Conservation (phyloP, 2,888 invertebrate genomes). For the Polietes domitor region DNA sequence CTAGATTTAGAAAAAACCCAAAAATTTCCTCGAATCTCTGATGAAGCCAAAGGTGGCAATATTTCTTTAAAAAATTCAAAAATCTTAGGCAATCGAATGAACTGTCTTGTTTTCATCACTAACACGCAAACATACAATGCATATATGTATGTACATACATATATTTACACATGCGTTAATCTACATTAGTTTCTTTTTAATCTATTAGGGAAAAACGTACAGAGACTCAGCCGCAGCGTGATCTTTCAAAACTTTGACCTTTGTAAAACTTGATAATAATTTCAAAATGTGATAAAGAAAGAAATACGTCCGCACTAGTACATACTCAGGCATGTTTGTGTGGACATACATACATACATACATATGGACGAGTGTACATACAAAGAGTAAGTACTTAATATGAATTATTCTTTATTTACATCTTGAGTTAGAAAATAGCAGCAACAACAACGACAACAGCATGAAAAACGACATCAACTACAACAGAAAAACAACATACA, state of each 20-base stretch:
- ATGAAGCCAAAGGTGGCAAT: no score
- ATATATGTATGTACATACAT: neutral
- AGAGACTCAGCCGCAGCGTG: slow-evolving; percentile 43
- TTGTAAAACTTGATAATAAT: slow-evolving; percentile 57
- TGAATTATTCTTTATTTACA: slow-evolving; percentile 65
- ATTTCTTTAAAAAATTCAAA: no score
- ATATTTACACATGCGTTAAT: neutral
- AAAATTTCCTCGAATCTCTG: no score
- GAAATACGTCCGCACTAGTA: neutral
- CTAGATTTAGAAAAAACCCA: no score
- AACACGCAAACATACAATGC: no score
- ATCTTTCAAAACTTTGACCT: slow-evolving; percentile 65
- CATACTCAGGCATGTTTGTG: no score
- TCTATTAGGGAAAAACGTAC: neutral
- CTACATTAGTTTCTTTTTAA: neutral
- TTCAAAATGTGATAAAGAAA: slow-evolving; percentile 60
- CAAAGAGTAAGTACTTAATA: slow-evolving; percentile 55
- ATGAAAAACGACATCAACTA: slow-evolving; percentile 28
- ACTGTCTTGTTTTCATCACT: no score
- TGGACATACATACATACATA: neutral
- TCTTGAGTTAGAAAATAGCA: slow-evolving; percentile 59
- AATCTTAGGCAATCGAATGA: no score
- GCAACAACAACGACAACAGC: neutral
- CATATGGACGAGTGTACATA: slow-evolving; percentile 30
- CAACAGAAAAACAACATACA: slow-evolving; percentile 22